phyloP scores from a whole-genome alignment of 2,797 vertebrate species.

The Poeciliopsis turneri region DNA sequence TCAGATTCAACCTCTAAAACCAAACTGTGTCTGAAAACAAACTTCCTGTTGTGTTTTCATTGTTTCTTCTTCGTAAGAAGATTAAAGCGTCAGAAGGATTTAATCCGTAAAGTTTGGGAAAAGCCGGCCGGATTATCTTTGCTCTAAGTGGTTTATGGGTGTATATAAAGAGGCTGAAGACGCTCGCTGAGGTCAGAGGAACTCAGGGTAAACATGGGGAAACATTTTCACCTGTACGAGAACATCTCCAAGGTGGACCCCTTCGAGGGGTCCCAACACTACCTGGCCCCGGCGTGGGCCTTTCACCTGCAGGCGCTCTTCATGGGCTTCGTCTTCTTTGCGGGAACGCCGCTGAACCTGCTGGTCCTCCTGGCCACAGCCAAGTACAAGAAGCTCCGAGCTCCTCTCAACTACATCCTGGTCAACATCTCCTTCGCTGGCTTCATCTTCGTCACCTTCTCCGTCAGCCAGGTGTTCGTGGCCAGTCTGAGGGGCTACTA shows the following conservation, averaged over 20 bases:
- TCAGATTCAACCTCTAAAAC: neutral
- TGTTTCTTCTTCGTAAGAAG: conserved; percentile 23
- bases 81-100: conserved; percentile 35
- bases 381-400: conserved; percentile 84
- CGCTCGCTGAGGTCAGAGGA: neutral
- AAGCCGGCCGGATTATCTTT: conserved; percentile 27
- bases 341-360: conserved; percentile 61
- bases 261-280: conserved; percentile 86
- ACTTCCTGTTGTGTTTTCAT: conserved; percentile 1
- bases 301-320: conserved; percentile 84
- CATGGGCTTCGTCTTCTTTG: conserved; percentile 81
- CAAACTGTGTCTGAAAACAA: neutral
- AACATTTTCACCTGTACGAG: conserved; percentile 83
- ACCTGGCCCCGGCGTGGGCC: conserved; percentile 83
- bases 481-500: conserved; percentile 79
- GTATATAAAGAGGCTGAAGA: conserved; percentile 42
- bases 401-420: conserved; percentile 87
- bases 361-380: conserved; percentile 79
- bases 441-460: conserved; percentile 80
- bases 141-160: conserved; percentile 39
- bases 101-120: conserved; percentile 44
- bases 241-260: conserved; percentile 79
- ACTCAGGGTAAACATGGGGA: conserved; percentile 71
- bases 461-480: conserved; percentile 81
- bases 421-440: conserved; percentile 82